Evolutionary conservation across 1,140 invertebrate genomes (phyloP), one percentile per base, ranked within the genome.

Genomic region (Sinonovacula constricta): DNA sequence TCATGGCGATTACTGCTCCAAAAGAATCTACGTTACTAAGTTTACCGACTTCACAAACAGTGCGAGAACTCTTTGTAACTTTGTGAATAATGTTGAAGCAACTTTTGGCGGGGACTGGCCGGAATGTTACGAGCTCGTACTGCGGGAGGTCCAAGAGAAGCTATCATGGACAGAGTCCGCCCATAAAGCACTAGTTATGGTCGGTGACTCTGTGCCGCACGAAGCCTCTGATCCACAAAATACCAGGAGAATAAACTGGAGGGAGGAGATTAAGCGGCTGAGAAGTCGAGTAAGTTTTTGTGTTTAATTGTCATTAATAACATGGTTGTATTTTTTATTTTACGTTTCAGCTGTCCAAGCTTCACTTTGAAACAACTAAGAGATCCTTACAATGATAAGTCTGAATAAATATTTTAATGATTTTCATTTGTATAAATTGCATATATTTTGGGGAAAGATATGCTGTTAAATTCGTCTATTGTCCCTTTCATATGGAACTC

Each of bases 121-220:
- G 3, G 85, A 87, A 57, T 85, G 84, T 60, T 87, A 87, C 63
- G 85, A 87, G 60, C 79, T 87, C 5, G 85, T 87, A 15, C 56
- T 87, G 51, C 36, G 79, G 22, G 62, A 86, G 49, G 85, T 81
- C 0, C 68, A 72, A 34, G 76, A 75, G 12, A 63, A 83, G 28
- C 65, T 86, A 3, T 83, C 83, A 5, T 86, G 85, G 85, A 83
- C 67, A 5, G 74, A 83, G 2, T 80, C 80, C 24, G 72, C 81
- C 28, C 83, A 86, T 65, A 66, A 85, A 24, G 60, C 83, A 0
- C 72, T 87, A 28, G 85, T 87, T 36, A 79, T 86, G 80, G 85
- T 87, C 18, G 86, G 86, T 0, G 86, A 87, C 53, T 84, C 86
- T 3, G 60, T 28, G 12, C 86, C 86, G 0, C 86, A 87, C 70